Percentiles rank a stretch among this genome's conserved stretches.
phyloP scores from a whole-genome alignment of 1,140 invertebrate genomes.

The Macrobrachium rosenbergii region DNA sequence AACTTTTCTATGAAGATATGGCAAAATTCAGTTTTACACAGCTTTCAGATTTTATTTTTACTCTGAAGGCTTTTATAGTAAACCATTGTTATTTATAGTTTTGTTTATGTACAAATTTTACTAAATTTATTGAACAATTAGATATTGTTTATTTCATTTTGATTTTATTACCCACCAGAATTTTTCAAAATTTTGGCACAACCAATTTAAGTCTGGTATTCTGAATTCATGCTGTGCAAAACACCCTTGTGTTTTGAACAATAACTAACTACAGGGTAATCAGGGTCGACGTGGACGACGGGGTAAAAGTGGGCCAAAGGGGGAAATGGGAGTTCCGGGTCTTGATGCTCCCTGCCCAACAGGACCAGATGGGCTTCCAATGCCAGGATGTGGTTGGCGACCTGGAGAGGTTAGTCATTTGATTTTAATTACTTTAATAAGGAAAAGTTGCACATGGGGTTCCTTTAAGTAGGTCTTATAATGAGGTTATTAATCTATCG shows the following conservation, averaged over 20 bases:
- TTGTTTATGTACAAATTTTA: no score
- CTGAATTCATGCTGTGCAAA: background rate
- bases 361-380: slow-evolving; percentile 91
- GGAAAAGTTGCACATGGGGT: background rate
- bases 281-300: slow-evolving; percentile 89
- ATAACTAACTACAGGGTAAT: slow-evolving; percentile 77
- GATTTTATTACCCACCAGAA: no score
- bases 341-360: slow-evolving; percentile 97
- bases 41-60: no score
- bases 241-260: slow-evolving; percentile 66
- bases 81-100: no score
- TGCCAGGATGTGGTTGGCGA: slow-evolving; percentile 95
- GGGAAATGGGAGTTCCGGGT: slow-evolving; percentile 95
- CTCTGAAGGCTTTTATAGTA: no score
- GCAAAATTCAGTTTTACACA: no score
- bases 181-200: no score
- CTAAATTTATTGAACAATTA: no score
- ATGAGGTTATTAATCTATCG: background rate
- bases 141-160: no score
- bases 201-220: background rate
- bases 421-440: background rate
- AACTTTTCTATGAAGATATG: no score
- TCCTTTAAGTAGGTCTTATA: background rate
- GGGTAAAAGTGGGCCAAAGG: slow-evolving; percentile 92
- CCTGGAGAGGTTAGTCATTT: slow-evolving; percentile 70